Percentiles rank a stretch among this genome's conserved stretches.
These are phyloP conservation scores for Monopis laevigella DNA, from an alignment of 2,888 invertebrate genomes.

Conservation along the genomic window DNA sequence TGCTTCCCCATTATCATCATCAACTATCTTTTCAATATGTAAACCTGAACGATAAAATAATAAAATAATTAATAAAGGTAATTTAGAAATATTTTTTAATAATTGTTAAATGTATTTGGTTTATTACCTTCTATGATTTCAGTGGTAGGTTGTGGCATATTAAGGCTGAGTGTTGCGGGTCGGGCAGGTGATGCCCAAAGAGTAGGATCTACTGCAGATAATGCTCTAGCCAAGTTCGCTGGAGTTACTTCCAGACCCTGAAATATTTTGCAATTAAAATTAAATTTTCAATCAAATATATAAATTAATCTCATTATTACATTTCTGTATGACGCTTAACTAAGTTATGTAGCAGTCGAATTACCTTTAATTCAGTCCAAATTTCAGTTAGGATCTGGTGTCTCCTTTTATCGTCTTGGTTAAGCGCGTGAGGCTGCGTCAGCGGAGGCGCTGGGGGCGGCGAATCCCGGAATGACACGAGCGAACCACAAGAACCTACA, in stretches of 20 bases:
- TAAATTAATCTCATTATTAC: not conserved
- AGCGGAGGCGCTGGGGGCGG: slow-evolving; percentile 50
- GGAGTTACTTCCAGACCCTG: slow-evolving; percentile 71
- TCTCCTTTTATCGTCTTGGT: slow-evolving; percentile 70
- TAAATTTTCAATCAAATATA: not conserved
- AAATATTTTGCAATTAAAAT: slow-evolving; percentile 16
- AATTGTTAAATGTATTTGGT: not conserved
- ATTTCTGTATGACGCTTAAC: not conserved
- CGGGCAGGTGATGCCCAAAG: slow-evolving; percentile 74
- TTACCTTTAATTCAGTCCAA: slow-evolving; percentile 71
- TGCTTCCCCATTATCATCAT: slow-evolving; percentile 60
- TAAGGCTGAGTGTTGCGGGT: slow-evolving; percentile 76
- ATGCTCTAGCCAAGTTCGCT: slow-evolving; percentile 68
- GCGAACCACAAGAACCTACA: slow-evolving; percentile 56
- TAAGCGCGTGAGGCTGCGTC: slow-evolving; percentile 61
- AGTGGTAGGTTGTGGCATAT: slow-evolving; percentile 65
- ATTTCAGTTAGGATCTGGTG: slow-evolving; percentile 71
- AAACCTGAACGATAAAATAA: slow-evolving; percentile 31
- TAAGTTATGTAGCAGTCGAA: not conserved
- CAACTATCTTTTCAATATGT: slow-evolving; percentile 41
- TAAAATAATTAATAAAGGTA: not conserved
- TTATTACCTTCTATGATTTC: slow-evolving; percentile 36
- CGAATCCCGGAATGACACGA: slow-evolving; percentile 59
- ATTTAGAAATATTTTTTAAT: not conserved
- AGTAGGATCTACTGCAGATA: slow-evolving; percentile 72